phyloP scores from a whole-genome alignment of 2,113 vertebrate genomes.

The Ochotona curzoniae region DNA sequence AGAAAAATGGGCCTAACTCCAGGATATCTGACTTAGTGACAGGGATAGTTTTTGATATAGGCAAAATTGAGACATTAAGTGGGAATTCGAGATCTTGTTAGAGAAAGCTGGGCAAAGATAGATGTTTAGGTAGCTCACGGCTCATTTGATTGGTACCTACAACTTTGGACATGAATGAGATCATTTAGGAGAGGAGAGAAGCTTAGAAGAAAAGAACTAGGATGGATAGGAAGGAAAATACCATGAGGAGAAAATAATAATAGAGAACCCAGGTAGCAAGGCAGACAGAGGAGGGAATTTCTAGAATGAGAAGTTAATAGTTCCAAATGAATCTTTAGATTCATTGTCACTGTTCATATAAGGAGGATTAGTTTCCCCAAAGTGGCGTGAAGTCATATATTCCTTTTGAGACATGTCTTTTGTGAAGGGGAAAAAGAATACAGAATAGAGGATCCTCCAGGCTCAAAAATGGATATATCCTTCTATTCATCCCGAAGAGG shows the following conservation, averaged over 20 bases:
- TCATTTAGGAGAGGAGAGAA: not conserved
- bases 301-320: not conserved
- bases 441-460: not conserved
- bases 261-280: not conserved
- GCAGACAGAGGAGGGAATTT: not conserved
- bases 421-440: not conserved
- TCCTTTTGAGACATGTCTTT: conserved; percentile 24
- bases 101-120: not conserved
- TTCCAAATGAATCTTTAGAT: not conserved
- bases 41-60: not conserved
- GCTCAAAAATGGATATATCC: not conserved
- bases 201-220: not conserved
- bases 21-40: not conserved
- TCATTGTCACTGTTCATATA: not conserved
- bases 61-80: not conserved
- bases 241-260: not conserved
- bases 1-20: not conserved
- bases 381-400: not conserved
- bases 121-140: not conserved
- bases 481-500: not conserved
- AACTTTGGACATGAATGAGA: not conserved
- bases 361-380: not conserved
- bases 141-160: not conserved
- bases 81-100: not conserved
- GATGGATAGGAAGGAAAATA: not conserved